Evolutionary conservation across 1,140 invertebrate genomes (phyloP), one percentile per base, ranked within the genome.

Genomic region (Dendrolimus kikuchii): DNA sequence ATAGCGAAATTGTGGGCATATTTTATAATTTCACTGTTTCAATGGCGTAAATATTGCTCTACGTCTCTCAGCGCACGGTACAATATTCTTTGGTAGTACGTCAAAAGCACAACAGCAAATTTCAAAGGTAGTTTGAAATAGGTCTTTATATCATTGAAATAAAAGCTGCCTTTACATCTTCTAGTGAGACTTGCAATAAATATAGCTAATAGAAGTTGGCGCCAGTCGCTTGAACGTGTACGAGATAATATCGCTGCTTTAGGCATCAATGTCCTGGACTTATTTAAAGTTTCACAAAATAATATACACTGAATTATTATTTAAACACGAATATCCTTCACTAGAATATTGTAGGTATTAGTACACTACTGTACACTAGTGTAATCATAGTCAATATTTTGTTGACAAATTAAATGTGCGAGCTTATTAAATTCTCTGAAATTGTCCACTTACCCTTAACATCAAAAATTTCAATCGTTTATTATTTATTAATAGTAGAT

Each of bases 1-100:
- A 81, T 80, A 76, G 73, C 68, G 68, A 77, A 81, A 80, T 76
- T 78, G 74, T 77, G 61, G 57, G 65, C 71, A 77, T 77, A 78
- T 77, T 78, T 76, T 79, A 78, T 68, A 71, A 70, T 73, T 68
- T 62, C 61, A 71, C 49, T 57, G 54, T 46, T 52, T 39, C 54
- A 51, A 50, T 48, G 54, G 47, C 49, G 40, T 9, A 66, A 74
- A 58, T 60, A 47, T 10, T 52, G 64, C 74, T 63, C 57, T 71
- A 65, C 8, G 10, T 49, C 23, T 41, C 7, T 38, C 1, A 5
- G 37, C 37, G 5, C 8, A 8, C 38, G 4, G 4, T 37, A 45
- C n/a, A 45, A 7, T 23, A 10, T 46, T 7, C 36, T 48, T 7
- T 7, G 38, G 5, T 38, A 50, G 4, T 50, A 66, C 62, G 66